Conservation (phyloP, 2,797 vertebrate species). For the Xyrichtys novacula region DNA sequence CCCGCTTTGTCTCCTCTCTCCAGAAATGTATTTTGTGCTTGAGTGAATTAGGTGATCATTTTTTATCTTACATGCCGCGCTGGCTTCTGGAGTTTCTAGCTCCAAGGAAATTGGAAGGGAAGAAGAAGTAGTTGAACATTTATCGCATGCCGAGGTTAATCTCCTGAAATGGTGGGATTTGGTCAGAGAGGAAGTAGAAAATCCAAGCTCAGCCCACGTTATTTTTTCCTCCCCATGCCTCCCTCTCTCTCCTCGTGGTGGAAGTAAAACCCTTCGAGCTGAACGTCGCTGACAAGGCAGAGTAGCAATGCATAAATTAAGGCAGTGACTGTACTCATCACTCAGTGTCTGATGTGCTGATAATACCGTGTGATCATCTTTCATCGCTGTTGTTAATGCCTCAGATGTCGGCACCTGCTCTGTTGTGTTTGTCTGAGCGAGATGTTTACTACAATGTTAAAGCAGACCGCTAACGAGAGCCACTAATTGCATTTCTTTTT, state of each 20-base stretch:
- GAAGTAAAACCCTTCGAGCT: constrained; percentile 76
- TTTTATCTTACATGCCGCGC: constrained; percentile 87
- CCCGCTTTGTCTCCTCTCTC: constrained; percentile 65
- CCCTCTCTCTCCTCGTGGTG: constrained; percentile 51
- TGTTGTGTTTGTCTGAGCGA: constrained; percentile 36
- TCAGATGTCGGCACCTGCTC: constrained; percentile 37
- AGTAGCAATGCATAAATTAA: constrained; percentile 81
- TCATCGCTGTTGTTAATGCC: constrained; percentile 64
- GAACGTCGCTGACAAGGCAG: constrained; percentile 76
- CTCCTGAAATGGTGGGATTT: constrained; percentile 90
- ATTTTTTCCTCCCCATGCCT: constrained; percentile 45
- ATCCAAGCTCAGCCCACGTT: constrained; percentile 80
- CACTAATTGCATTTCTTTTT: constrained; percentile 37
- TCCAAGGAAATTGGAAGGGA: constrained; percentile 87
- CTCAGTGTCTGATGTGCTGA: constrained; percentile 72
- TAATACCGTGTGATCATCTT: constrained; percentile 69
- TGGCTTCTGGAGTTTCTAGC: constrained; percentile 86
- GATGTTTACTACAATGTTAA: constrained; percentile 33
- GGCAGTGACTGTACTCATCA: constrained; percentile 70
- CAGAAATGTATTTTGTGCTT: constrained; percentile 91
- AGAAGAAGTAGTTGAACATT: constrained; percentile 89
- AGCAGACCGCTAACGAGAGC: background rate
- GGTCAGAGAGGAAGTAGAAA: constrained; percentile 85
- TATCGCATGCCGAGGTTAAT: constrained; percentile 89
- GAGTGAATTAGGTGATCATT: constrained; percentile 91